Evolutionary conservation across 2,113 vertebrate genomes (phyloP).

Genomic region (Hemiscyllium ocellatum): DNA sequence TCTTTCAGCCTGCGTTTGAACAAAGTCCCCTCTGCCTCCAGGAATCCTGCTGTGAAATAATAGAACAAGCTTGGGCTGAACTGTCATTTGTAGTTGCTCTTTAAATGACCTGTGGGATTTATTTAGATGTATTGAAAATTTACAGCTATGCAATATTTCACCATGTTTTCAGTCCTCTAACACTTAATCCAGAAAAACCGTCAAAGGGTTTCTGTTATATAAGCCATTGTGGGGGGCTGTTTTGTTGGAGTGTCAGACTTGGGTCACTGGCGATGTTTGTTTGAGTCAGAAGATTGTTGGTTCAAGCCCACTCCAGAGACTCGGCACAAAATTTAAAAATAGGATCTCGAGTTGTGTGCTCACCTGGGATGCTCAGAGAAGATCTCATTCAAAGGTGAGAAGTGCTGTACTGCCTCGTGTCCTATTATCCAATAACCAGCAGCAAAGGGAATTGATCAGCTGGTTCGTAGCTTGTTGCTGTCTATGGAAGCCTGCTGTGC

Average conservation of each 20-base stretch:
- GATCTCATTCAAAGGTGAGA: not conserved
- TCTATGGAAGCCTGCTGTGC: not conserved
- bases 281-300: not conserved
- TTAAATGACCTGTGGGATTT: not conserved
- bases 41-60: not conserved
- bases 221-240: not conserved
- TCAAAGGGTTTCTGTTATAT: not conserved
- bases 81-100: not conserved
- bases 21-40: not conserved
- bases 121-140: not conserved
- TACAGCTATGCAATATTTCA: not conserved
- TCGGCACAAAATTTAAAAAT: not conserved
- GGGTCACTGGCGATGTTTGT: not conserved
- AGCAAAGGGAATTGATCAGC: not conserved
- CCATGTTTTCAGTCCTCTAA: not conserved
- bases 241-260: not conserved
- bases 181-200: not conserved
- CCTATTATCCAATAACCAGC: not conserved
- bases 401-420: not conserved
- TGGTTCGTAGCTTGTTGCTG: not conserved
- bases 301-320: not conserved
- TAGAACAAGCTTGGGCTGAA: not conserved
- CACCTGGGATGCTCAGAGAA: not conserved
- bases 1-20: not conserved
- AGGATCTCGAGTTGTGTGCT: not conserved